These are phyloP conservation scores for Eleutherodactylus coqui DNA, from an alignment of 2,797 vertebrate species.

Conservation along the genomic window DNA sequence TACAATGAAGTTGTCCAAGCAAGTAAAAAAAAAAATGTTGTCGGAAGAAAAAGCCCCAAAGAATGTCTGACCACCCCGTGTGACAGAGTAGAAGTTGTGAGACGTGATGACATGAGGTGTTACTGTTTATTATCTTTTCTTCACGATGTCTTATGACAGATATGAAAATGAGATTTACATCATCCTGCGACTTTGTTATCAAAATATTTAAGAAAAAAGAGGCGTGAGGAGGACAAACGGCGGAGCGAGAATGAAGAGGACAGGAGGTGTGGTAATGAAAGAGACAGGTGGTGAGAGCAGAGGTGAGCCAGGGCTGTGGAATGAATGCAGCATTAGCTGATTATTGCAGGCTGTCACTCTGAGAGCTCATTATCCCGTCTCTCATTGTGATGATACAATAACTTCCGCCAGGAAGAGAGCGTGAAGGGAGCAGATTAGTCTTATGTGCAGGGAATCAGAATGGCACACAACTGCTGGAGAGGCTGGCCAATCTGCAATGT, in stretches of 20 bases:
- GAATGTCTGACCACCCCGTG: background rate
- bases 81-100: slow-evolving; percentile 24
- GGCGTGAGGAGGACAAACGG: slow-evolving; percentile 52
- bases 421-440: slow-evolving; percentile 59
- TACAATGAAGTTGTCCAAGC: background rate
- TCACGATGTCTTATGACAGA: slow-evolving; percentile 35
- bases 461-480: slow-evolving; percentile 45
- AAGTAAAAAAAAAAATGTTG: background rate
- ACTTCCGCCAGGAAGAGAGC: slow-evolving; percentile 55
- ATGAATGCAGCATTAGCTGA: slow-evolving; percentile 54
- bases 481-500: slow-evolving; percentile 42
- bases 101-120: slow-evolving; percentile 14
- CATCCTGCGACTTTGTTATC: slow-evolving; percentile 43
- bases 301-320: background rate
- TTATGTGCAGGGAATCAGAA: slow-evolving; percentile 55
- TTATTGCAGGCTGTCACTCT: slow-evolving; percentile 55
- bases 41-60: background rate
- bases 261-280: slow-evolving; percentile 59
- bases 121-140: slow-evolving; percentile 56
- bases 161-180: slow-evolving; percentile 59
- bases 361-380: slow-evolving; percentile 57
- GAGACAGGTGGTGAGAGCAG: slow-evolving; percentile 63
- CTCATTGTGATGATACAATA: slow-evolving; percentile 63
- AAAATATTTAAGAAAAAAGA: slow-evolving; percentile 53
- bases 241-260: slow-evolving; percentile 47